Evolutionary conservation across 1,140 invertebrate species (phyloP), one percentile per base, ranked within the genome.

Genomic region (Saccostrea cuccullata): DNA sequence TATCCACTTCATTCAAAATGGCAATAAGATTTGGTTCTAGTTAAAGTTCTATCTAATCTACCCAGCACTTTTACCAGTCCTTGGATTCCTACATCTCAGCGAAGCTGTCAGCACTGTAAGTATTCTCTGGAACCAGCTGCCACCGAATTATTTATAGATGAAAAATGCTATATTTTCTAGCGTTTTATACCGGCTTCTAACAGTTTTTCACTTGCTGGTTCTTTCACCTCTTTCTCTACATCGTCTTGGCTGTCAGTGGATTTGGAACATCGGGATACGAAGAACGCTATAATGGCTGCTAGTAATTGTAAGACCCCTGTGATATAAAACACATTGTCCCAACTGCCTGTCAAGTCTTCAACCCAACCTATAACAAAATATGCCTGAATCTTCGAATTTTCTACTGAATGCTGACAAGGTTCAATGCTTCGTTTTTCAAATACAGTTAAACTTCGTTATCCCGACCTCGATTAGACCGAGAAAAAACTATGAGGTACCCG

Each of bases 261-360:
- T 12, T 77, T 36, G 26, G 30, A 36, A 77, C 70, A 77, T 2
- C 70, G 11, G 70, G 70, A 77, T 4, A 77, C 70, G 30, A 15
- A 36, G 70, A 77, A 77, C 30, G 70, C 15, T 77, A 77, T 36
- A 11, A 77, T 30, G 70, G 26, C 70, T 36, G 70, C 70, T 2
- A 77, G 9, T 77, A 77, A 15, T 30, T 77, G 70, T 36, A 30
- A 77, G 26, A 30, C 15, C 11, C 70, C 70, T 13, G 23, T 77
- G 26, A 77, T 30, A 26, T 30, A 77, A 36, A 77, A 77, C 23
- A 77, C 70, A 17, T 30, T 30, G 70, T 77, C 70, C 70, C 70
- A 77, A 26, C 70, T 77, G 11, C 30, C 30, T 36, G 70, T 77
- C 26, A 77, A 77, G 36, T 77, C 70, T 36, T 77, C 70, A 77